Conservation (phyloP, 2,797 vertebrate genomes). For the Cyclura pinguis region DNA sequence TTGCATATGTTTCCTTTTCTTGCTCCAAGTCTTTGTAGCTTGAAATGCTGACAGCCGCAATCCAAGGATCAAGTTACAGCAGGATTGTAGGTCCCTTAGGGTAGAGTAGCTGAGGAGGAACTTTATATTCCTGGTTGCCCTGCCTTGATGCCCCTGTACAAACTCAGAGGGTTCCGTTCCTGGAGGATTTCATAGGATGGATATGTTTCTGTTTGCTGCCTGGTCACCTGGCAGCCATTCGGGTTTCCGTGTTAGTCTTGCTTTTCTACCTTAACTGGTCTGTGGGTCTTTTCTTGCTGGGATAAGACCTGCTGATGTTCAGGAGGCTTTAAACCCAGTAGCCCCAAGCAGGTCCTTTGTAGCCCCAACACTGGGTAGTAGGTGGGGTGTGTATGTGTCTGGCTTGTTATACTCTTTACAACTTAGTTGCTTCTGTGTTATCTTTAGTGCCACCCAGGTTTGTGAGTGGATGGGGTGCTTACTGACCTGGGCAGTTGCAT, state of each 20-base stretch:
- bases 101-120: background rate
- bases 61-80: slow-evolving; percentile 38
- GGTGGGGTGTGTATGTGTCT: background rate
- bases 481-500: background rate
- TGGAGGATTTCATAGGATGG: background rate
- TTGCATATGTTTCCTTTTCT: background rate
- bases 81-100: background rate
- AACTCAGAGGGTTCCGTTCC: background rate
- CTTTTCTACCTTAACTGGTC: slow-evolving; percentile 75
- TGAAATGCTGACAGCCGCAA: slow-evolving; percentile 30
- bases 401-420: no score
- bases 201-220: background rate
- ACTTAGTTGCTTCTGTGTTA: background rate
- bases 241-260: background rate
- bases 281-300: background rate
- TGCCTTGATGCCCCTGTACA: no score
- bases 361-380: background rate
- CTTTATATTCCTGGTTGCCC: background rate
- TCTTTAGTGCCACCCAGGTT: background rate
- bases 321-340: background rate
- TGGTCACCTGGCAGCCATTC: background rate
- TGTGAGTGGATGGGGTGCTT: background rate
- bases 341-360: accelerated
- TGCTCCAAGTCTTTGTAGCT: background rate
- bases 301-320: background rate